phyloP scores from a whole-genome alignment of 2,888 invertebrate species.

The Oligia latruncula region DNA sequence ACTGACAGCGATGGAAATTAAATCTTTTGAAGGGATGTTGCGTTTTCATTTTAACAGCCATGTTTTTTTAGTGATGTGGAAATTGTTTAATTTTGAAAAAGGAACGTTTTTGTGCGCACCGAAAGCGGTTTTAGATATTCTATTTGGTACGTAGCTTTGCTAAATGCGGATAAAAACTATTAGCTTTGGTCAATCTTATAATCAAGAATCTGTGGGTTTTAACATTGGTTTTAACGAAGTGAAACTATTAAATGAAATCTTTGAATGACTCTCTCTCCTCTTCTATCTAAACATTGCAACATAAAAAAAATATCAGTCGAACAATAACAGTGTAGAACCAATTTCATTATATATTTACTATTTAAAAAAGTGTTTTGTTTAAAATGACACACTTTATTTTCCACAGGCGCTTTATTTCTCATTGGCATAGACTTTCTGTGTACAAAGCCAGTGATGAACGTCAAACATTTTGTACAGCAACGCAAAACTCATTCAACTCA shows the following conservation, averaged over 20 bases:
- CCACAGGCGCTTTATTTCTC: neutral
- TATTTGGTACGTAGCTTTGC: conserved; percentile 1
- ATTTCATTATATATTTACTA: neutral
- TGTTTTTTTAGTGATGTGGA: conserved; percentile 43
- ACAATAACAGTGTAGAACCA: neutral
- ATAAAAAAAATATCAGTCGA: neutral
- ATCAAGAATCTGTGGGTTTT: neutral
- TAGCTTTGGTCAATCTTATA: neutral
- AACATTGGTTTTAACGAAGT: neutral
- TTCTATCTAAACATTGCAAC: neutral
- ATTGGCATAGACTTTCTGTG: neutral
- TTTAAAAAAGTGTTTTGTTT: neutral
- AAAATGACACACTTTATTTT: conserved; percentile 6
- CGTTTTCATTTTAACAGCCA: conserved; percentile 44
- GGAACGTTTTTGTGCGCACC: neutral
- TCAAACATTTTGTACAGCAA: conserved; percentile 21
- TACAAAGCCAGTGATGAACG: conserved; percentile 26
- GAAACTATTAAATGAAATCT: neutral
- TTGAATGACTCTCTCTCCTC: neutral
- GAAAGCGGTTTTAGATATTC: conserved; percentile 25
- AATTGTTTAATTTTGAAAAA: conserved; percentile 30
- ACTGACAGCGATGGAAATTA: conserved; percentile 65
- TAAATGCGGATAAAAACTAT: neutral
- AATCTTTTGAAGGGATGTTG: conserved; percentile 60
- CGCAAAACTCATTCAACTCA: conserved; percentile 34